Evolutionary conservation across 2,113 vertebrate genomes (phyloP).

Genomic region (Prinia subflava): DNA sequence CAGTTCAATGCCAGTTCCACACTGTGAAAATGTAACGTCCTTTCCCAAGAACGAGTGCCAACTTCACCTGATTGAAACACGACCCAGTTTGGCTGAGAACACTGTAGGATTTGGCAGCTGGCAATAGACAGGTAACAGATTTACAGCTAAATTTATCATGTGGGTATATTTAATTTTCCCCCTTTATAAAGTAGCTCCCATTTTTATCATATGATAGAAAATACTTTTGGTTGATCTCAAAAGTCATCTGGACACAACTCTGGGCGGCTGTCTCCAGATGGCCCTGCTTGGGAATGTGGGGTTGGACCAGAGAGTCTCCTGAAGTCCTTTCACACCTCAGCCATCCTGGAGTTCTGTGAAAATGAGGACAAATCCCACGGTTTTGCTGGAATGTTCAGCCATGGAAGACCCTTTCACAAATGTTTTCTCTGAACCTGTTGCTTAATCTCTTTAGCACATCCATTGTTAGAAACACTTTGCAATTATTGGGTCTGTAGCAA

Average conservation of each 20-base stretch:
- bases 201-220: background rate
- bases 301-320: background rate
- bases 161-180: background rate
- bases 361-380: background rate
- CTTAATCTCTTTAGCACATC: background rate
- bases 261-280: background rate
- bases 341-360: background rate
- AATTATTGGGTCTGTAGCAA: background rate
- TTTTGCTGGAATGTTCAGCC: background rate
- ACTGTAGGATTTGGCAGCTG: background rate
- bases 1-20: background rate
- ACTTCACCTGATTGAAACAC: background rate
- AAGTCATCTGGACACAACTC: background rate
- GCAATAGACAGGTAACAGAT: background rate
- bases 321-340: background rate
- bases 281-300: background rate
- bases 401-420: background rate
- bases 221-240: background rate
- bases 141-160: background rate
- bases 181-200: background rate
- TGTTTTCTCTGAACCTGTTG: fast-evolving
- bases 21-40: background rate
- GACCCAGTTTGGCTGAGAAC: background rate
- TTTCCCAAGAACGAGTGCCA: background rate
- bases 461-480: background rate